Base-by-base conservation (phyloP, 2,888 invertebrate species). In the Apamea crenata region DNA sequence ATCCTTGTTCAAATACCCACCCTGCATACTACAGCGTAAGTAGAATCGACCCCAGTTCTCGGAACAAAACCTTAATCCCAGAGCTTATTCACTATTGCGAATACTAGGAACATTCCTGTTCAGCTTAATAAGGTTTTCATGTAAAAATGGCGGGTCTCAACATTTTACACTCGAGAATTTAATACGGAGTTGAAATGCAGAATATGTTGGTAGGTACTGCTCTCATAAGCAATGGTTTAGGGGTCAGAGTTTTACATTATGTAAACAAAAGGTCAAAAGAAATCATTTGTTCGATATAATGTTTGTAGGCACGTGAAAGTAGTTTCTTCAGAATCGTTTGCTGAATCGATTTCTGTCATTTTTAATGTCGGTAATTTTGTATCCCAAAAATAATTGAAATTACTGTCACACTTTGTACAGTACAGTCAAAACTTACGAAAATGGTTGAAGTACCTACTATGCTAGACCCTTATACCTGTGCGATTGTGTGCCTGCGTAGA, bases 81-180 rank as follows among this genome's bases (percentile, higher is more conserved):
- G 65, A 50, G 56, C 40, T 53, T n/a, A 47, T 81, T 70, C 8
- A 18, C 40, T 59, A 40, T 29, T 50, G 21, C 12, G 63, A 65
- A 40, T 84, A 73, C 86, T n/a, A 59, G 12, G 68, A 61, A 76
- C 63, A 70, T 70, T 69, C 63, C 56, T 59, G 36, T 72, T 25
- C 75, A 69, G 53, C 59, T 29, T 71, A 76, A 77, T 61, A 67
- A 74, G 70, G 72, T 53, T 77, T 76, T 77, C 61, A 63, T 53
- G 44, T 59, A 59, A 66, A 74, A 74, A 74, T 68, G 53, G 65
- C 32, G 18, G 32, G 29, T 29, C 50, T 56, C 53, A 29, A 21
- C 56, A 66, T 66, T 44, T 56, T 63, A 25, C 71, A 80, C 53
- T n/a, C 14, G 59, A 67, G 36, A 66, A 86, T 73, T 61, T 78